A percentile compares a stretch with the other conserved stretches of the same genome.
phyloP scores from a whole-genome alignment of 2,113 vertebrate species.

The Verasper variegatus region DNA sequence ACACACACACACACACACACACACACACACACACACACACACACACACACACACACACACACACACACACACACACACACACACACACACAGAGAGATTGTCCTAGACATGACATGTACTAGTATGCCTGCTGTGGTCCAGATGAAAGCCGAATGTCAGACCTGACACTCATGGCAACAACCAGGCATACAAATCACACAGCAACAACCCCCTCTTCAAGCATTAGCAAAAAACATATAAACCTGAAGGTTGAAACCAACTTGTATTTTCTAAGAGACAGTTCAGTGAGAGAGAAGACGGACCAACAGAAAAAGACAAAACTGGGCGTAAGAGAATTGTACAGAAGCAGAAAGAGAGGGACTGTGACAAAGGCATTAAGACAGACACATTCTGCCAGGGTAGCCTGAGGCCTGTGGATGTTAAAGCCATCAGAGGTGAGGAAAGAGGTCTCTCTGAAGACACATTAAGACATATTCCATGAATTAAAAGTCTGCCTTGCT shows the following conservation, averaged over 20 bases:
- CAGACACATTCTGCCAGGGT: conserved; percentile 40
- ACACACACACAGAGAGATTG: conserved; percentile 30
- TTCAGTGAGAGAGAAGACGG: not conserved
- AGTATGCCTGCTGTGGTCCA: conserved; percentile 68
- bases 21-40: conserved; percentile 43
- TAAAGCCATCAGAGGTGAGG: conserved; percentile 75
- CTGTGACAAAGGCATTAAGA: conserved; percentile 15
- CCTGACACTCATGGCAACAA: conserved; percentile 70
- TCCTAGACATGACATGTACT: conserved; percentile 65
- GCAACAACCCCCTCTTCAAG: conserved; percentile 28
- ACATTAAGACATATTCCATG: conserved; percentile 74
- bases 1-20: conserved; percentile 36
- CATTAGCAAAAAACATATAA: not conserved
- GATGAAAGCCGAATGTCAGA: conserved; percentile 59
- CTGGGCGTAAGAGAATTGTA: not conserved
- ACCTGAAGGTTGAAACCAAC: conserved; percentile 15
- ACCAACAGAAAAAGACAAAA: not conserved
- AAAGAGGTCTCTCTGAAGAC: conserved; percentile 68
- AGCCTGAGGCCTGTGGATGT: conserved; percentile 69
- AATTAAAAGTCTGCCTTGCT: conserved; percentile 71
- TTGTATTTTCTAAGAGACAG: not conserved
- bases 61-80: conserved; percentile 26
- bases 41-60: conserved; percentile 32
- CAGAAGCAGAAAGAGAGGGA: conserved; percentile 3
- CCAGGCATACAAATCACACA: conserved; percentile 56